These are phyloP conservation scores for Miichthys miiuy DNA, from an alignment of 2,797 vertebrate species.

Conservation along the genomic window DNA sequence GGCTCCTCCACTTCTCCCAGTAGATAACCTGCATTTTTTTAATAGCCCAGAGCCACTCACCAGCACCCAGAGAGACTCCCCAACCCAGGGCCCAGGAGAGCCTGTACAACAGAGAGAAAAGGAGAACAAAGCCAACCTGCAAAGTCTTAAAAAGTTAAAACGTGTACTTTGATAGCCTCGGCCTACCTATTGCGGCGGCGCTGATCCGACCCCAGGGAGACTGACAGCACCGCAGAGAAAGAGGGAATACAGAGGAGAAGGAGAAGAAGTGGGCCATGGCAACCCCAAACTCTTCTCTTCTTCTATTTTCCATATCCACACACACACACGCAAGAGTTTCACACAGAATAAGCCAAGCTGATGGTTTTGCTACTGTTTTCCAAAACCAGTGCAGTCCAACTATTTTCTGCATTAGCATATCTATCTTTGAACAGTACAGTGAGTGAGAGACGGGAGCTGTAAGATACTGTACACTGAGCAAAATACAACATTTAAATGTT, in stretches of 20 bases:
- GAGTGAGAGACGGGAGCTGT: slow-evolving; percentile 37
- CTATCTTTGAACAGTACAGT: slow-evolving; percentile 67
- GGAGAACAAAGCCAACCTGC: slow-evolving; percentile 87
- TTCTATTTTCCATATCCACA: slow-evolving; percentile 73
- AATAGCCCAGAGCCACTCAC: slow-evolving; percentile 83
- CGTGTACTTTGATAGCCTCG: slow-evolving; percentile 86
- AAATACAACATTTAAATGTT: slow-evolving; percentile 67
- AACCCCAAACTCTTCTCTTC: slow-evolving; percentile 81
- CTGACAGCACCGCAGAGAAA: slow-evolving; percentile 77
- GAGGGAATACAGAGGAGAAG: slow-evolving; percentile 72
- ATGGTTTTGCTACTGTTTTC: slow-evolving; percentile 68
- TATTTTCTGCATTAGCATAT: slow-evolving; percentile 73
- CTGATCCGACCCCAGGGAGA: slow-evolving; percentile 85
- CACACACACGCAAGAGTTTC: slow-evolving; percentile 48
- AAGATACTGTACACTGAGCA: slow-evolving; percentile 53
- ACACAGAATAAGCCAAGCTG: slow-evolving; percentile 61
- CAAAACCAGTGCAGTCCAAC: slow-evolving; percentile 47
- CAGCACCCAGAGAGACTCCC: slow-evolving; percentile 82
- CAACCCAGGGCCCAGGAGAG: slow-evolving; percentile 83
- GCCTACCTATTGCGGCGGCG: slow-evolving; percentile 83
- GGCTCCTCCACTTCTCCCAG: slow-evolving; percentile 80
- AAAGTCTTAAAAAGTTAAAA: slow-evolving; percentile 89
- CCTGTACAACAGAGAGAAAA: slow-evolving; percentile 79
- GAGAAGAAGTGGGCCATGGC: slow-evolving; percentile 83
- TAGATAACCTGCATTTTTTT: slow-evolving; percentile 81